A percentile compares a stretch with the other conserved stretches of the same genome.
Evolutionary conservation across 2,888 invertebrate genomes (phyloP).

Genomic region (Caenorhabditis sp.): DNA sequence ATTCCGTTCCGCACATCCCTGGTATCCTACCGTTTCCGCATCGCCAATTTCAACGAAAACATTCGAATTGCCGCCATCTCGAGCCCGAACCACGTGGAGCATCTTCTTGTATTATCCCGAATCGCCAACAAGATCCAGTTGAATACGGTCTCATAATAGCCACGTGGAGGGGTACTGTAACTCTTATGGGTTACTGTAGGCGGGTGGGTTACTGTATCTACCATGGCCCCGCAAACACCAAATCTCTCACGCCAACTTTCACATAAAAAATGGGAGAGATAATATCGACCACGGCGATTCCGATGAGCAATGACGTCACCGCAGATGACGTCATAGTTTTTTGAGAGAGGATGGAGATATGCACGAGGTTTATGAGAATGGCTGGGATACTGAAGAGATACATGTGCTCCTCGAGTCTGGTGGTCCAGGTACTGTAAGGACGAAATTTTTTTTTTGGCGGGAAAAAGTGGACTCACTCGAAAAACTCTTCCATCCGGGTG

Average conservation of each 20-base stretch:
- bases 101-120: constrained; percentile 25
- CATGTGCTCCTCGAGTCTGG: constrained; percentile 5
- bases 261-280: constrained; percentile 29
- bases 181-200: background rate
- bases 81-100: constrained; percentile 37
- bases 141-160: constrained; percentile 28
- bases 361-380: constrained; percentile 5
- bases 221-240: constrained; percentile 22
- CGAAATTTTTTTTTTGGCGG: background rate
- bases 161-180: constrained; percentile 30
- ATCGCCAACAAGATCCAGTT: constrained; percentile 21
- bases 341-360: constrained; percentile 10
- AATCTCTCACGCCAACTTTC: constrained; percentile 16
- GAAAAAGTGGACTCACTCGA: constrained; percentile 22
- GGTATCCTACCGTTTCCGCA: constrained; percentile 17
- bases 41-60: constrained; percentile 10
- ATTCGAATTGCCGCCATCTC: constrained; percentile 26
- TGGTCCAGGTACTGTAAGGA: constrained; percentile 6
- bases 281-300: constrained; percentile 40
- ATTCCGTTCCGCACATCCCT: too few species aligned
- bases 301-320: constrained; percentile 30
- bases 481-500: constrained; percentile 1
- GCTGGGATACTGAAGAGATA: background rate
- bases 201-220: background rate
- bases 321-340: constrained; percentile 37